Evolutionary conservation across 2,113 vertebrate species (phyloP), one percentile per base, ranked within the genome.

Genomic region (Caranx melampygus): DNA sequence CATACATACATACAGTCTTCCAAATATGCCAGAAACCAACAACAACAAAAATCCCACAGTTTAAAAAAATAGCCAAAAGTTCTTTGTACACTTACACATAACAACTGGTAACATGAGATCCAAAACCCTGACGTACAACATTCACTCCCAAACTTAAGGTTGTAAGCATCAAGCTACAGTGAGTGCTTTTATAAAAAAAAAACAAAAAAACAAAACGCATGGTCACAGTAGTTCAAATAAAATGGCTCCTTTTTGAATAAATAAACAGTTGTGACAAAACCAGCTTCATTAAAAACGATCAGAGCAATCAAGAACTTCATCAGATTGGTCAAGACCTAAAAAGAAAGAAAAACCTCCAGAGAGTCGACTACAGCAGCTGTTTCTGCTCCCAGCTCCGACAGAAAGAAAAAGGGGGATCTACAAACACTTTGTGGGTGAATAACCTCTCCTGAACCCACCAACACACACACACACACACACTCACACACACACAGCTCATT

Each of bases 201-300:
- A 37, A 26, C 26, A 26, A 26, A 1, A 90, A 90, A 85, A 68
- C 90, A 91, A 94, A 91, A 91, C n/a, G 63, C 21, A 83, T 71
- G 79, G 72, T 90, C 91, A 93, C 89, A 92, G 89, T 91, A 88
- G 85, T 89, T 92, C 65, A 91, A 92, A 92, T 87, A 78, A 89
- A 90, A 90, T 91, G 83, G 82, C 85, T 92, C 86, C 34, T 78
- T 72, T 83, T 78, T 68, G 64, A 92, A 92, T 91, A 93, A 93
- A 93, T 92, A 88, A 91, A 90, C 69, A 72, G 77, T 51, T 71
- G 44, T 77, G 74, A 90, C 72, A 81, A 67, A 81, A 84, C 54
- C n/a, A 79, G 49, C 83, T 75, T 86, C 81, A 15, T 60, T 49
- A 86, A 74, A 85, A 88, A 82, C 66, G 45, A 57, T 69, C 63